Base-by-base conservation (phyloP, 2,888 invertebrate species). In the Prostheceraeus crozeri region DNA sequence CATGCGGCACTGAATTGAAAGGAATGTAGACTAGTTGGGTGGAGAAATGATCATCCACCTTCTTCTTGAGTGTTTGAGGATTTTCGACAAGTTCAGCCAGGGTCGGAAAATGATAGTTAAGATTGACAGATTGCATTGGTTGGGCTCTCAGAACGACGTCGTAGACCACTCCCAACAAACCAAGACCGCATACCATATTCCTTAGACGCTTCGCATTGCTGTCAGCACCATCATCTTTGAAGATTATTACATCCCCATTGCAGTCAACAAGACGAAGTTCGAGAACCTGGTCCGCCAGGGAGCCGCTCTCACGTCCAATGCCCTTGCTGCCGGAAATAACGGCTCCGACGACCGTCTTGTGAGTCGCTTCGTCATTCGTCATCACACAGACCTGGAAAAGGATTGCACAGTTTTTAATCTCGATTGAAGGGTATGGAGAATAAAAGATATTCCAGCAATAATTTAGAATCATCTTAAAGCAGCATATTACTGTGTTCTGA, bases 131-230 rank as follows among this genome's bases (percentile, higher is more conserved):
- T 23, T 46, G 23, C 19, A 46, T n/a, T 27, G 10, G n/a, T 25
- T 46, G 14, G 19, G 31, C 53, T n/a, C 31, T 27, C 8, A 58
- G 35, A 1, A 35, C 58, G 57, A 57, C 58, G 14, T 58, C 58
- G 30, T 58, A 58, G 10, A 58, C 58, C 11, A 58, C 30, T 10
- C 58, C 58, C 30, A 58, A 19, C 55, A 58, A 25, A 1, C 58
- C 58, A 14, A 58, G 58, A 19, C 35, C 35, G 14, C 35, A 30
- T 33, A 55, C 35, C 10, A 55, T 19, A 21, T 35, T 35, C 19
- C 25, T 33, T 2, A 55, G 16, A 16, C 19, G 14, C 10, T 55
- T 55, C 10, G 3, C 11, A 16, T 35, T 21, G 6, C 14, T 19
- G 19, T 14, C 14, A 4, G 8, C 8, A 6, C 40, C 40, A 16